Conservation (phyloP, 35 echinoderm and acorn worm genomes). For the Diadema setosum region DNA sequence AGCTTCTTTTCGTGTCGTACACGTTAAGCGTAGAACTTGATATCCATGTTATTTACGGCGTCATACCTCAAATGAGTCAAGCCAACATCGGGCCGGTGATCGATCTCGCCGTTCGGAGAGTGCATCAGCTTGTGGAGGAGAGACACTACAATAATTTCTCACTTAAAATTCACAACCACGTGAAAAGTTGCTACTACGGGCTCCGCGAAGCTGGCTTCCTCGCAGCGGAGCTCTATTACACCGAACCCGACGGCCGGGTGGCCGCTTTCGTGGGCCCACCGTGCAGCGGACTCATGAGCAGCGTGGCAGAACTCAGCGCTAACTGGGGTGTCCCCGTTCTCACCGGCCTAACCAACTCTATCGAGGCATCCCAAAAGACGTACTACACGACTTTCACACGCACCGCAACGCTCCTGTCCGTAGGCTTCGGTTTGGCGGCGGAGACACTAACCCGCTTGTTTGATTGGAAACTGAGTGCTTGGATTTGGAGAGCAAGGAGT, state of each 20-base stretch:
- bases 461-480: not conserved
- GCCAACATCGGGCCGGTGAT: not conserved
- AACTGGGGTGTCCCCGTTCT: not conserved
- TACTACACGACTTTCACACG: not conserved
- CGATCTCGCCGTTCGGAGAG: not conserved
- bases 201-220: not conserved
- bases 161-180: not conserved
- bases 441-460: not conserved
- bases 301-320: not conserved
- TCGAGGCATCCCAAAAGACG: not conserved
- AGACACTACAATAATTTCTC: not conserved
- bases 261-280: not conserved
- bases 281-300: not conserved
- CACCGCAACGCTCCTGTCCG: not conserved
- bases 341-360: not conserved
- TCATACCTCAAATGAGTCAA: not conserved
- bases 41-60: not conserved
- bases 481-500: not conserved
- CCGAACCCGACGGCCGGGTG: not conserved
- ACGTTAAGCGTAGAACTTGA: not conserved
- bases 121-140: not conserved
- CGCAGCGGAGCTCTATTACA: not conserved
- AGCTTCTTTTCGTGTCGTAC: not conserved
- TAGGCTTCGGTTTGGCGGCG: not conserved
- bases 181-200: not conserved